These are phyloP conservation scores for Atta colombica DNA, from an alignment of 1,140 invertebrate genomes.

Conservation along the genomic window DNA sequence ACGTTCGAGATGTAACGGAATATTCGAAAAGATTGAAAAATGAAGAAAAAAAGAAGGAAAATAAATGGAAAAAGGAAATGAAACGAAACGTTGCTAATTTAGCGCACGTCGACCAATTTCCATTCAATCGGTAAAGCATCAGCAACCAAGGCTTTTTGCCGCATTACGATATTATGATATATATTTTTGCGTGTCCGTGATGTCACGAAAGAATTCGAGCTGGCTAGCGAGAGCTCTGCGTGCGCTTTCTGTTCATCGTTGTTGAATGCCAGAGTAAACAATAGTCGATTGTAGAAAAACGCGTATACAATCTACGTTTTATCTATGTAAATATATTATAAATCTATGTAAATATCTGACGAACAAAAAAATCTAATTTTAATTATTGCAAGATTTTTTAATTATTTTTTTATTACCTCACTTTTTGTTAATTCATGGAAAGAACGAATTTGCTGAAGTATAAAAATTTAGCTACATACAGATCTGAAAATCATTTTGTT, in stretches of 20 bases:
- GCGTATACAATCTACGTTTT: not conserved
- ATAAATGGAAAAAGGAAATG: not conserved
- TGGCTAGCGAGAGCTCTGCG: not conserved
- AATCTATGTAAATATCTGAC: too few species aligned
- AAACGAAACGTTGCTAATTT: not conserved
- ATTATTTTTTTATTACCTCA: too few species aligned
- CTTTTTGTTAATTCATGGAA: too few species aligned
- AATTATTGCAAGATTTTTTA: too few species aligned
- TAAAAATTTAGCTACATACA: too few species aligned
- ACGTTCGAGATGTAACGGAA: not conserved
- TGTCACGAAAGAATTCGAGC: not conserved
- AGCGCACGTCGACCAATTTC: not conserved
- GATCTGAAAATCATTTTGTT: too few species aligned
- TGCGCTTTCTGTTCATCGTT: not conserved
- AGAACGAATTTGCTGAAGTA: too few species aligned
- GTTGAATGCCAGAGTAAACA: not conserved
- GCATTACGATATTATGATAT: slow-evolving; percentile 16
- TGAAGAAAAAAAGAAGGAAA: not conserved
- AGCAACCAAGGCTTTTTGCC: not conserved
- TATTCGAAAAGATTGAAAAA: not conserved
- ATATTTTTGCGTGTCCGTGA: slow-evolving; percentile 11
- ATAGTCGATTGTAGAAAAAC: not conserved
- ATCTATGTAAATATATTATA: too few species aligned
- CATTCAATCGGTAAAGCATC: slow-evolving; percentile 1
- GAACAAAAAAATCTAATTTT: too few species aligned